A percentile compares a stretch with the other conserved stretches of the same genome.
Conservation (phyloP, 2,797 vertebrate species). For the Schizothorax lantsangensis region DNA sequence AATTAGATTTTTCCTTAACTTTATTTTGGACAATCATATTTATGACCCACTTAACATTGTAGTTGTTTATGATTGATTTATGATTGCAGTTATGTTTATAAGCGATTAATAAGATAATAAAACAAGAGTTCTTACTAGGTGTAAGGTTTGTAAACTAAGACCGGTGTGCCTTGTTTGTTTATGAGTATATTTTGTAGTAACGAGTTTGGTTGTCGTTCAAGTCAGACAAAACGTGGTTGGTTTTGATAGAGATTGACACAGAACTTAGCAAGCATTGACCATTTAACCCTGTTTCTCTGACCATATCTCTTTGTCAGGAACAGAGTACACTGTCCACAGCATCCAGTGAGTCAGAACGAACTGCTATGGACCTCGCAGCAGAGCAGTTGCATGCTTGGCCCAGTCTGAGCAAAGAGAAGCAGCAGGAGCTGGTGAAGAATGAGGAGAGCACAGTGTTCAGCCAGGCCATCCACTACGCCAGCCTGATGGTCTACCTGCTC, state of each 20-base stretch:
- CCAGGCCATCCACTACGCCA: slow-evolving; percentile 98
- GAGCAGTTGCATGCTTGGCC: slow-evolving; percentile 93
- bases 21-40: background rate
- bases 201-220: background rate
- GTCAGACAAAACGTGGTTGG: background rate
- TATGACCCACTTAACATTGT: background rate
- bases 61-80: background rate
- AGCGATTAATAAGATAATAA: background rate
- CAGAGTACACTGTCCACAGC: slow-evolving; percentile 56
- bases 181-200: background rate
- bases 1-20: background rate
- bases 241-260: background rate
- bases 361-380: slow-evolving; percentile 96
- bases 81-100: background rate
- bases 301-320: slow-evolving; percentile 71
- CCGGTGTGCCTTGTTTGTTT: background rate
- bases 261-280: background rate
- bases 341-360: slow-evolving; percentile 79
- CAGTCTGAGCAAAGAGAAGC: slow-evolving; percentile 86
- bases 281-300: background rate
- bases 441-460: slow-evolving; percentile 99
- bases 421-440: slow-evolving; percentile 92
- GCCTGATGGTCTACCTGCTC: slow-evolving; percentile 96
- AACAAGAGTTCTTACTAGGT: background rate
- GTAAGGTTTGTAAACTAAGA: background rate